Conservation (phyloP, 2,888 invertebrate species). For the Elysia crispata region DNA sequence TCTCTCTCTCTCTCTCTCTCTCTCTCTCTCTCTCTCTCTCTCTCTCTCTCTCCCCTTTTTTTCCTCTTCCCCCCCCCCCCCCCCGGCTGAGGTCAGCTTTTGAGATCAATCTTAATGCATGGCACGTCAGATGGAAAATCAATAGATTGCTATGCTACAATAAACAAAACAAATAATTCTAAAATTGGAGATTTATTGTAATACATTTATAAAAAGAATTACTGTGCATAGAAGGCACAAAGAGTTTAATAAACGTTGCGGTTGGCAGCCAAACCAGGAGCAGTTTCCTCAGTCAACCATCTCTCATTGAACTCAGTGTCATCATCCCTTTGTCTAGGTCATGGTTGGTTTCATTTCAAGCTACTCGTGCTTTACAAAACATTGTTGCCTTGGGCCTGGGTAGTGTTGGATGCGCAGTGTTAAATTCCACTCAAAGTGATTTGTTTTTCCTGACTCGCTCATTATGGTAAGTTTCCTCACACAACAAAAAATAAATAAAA, state of each 20-base stretch:
- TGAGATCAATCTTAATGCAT: background rate
- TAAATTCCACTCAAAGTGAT: no score
- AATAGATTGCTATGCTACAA: background rate
- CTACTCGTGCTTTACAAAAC: no score
- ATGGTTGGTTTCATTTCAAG: no score
- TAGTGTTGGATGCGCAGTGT: no score
- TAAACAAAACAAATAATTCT: background rate
- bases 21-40: no score
- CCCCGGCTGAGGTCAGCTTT: background rate
- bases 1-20: no score
- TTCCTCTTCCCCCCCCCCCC: no score
- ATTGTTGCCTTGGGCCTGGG: no score
- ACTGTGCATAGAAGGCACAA: constrained; percentile 13
- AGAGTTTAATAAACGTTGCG: constrained; percentile 13
- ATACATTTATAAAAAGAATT: constrained; percentile 21
- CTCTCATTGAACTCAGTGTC: constrained; percentile 2
- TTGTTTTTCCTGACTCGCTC: no score
- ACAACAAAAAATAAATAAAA: no score
- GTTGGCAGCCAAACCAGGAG: constrained; percentile 18
- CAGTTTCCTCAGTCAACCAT: constrained; percentile 20
- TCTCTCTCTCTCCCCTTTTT: no score
- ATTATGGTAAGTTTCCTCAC: no score
- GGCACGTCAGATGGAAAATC: background rate
- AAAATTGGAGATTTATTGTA: constrained; percentile 3
- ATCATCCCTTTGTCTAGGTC: constrained; percentile 5